Base-by-base conservation (phyloP, 2,113 vertebrate genomes). In the human region DNA sequence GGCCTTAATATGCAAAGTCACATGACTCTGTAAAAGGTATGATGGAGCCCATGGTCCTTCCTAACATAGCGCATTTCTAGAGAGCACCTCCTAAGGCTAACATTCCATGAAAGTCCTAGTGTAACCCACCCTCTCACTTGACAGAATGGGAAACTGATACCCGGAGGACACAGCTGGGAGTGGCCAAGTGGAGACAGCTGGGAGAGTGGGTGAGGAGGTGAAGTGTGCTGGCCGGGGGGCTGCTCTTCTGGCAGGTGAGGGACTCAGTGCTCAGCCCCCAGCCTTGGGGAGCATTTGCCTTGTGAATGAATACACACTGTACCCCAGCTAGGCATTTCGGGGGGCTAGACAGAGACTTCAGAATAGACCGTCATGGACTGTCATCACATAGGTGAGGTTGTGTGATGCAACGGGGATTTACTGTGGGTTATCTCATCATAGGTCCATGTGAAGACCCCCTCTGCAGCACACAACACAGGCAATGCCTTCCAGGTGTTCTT, bases 261-360 rank as follows among this genome's bases (percentile, higher is more conserved):
- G 38, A 5, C 79, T 75, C 2, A 0, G 32, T 10, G 40, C 35
- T 14, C 3, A 0, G 55, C 32, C 7, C 64, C 12, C 0, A 3
- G 5, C 92, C 13, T 55, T 2, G 5, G 72, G 40, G 8, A 35
- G 12, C 2, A 43, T 14, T 76, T 0, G 7, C 8, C 20, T 9
- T 32, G 13, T 25, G 48, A 3, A 7, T 30, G 66, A 45, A 4
- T 4, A 2, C 0, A 0, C 0, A 0, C 40, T 0, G 2, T 3
- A 18, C 3, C 52, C 73, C 50, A 13, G 20, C 12, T 0, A 0
- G 64, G 30, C 5, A 0, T 6, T 0, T 68, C 1, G 10, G 59
- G 59, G 35, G 57, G 25, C 35, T 11, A 43, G n/a, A 7, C 18
- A 0, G 43, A 23, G 89, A 59, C 52, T 17, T 61, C 32, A 18